Base-by-base conservation (phyloP, 1,140 invertebrate species). In the Neodiprion virginianus region DNA sequence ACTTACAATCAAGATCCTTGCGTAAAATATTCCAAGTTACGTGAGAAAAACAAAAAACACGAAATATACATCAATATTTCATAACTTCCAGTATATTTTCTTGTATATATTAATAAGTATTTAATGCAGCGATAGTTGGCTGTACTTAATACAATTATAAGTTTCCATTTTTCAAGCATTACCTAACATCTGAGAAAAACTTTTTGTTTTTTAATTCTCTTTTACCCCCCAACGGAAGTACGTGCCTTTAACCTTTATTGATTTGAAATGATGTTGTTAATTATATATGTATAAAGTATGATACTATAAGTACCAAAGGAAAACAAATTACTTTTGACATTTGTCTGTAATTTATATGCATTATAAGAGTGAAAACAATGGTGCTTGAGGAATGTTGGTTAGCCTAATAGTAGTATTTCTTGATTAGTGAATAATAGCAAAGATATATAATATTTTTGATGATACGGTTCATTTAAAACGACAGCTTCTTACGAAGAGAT, bases 401-500 rank as follows among this genome's bases (percentile, higher is more conserved):
- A 74, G 69, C 75, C 72, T 72, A 74, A 73, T 74, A 74, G 71
- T 53, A 74, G 73, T 74, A 79, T 75, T 76, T 74, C 49, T 67
- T 69, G 73, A 76, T 71, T 49, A 49, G 68, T 71, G 71, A 70
- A 74, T 70, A 73, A 71, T 11, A 66, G 48, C 66, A 50, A 48
- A 67, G 48, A 73, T 23, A 21, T 21, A 65, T 40, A 68, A 66
- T 53, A 61, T 73, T 76, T 66, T 73, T 76, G 71, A 67, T 72
- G 65, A 48, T 67, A 77, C 72, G 74, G 80, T 21, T 67, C 79
- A 77, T 81, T 80, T 77, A 82, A 79, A 79, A 83, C 79, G 71
- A 80, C 73, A 76, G 50, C 3, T 79, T 77, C 10, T 1, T 11
- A n/a, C 2, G 10, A 53, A 53, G n/a, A n/a, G n/a, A 10, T 53